Conservation (phyloP, 2,113 vertebrate genomes). For the Larimichthys polyactis region DNA sequence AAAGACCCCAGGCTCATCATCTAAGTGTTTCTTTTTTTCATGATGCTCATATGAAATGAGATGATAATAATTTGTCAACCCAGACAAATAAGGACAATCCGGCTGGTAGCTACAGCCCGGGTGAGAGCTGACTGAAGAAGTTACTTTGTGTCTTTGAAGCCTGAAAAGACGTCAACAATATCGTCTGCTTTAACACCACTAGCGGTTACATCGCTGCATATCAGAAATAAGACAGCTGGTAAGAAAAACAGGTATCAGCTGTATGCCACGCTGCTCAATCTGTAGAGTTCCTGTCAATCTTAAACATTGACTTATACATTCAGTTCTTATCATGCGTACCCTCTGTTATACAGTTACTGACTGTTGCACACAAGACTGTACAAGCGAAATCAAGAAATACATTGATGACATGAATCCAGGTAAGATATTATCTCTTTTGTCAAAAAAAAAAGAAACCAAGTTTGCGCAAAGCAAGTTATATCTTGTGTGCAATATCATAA, state of each 20-base stretch:
- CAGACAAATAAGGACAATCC: conserved; percentile 50
- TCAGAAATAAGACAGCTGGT: conserved; percentile 18
- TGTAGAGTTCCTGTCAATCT: background rate
- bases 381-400: background rate
- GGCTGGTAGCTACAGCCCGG: conserved; percentile 16
- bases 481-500: background rate
- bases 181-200: conserved; percentile 11
- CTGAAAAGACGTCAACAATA: conserved; percentile 4
- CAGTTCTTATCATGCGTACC: background rate
- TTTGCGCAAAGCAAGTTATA: background rate
- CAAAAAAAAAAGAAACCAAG: background rate
- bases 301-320: conserved; percentile 2
- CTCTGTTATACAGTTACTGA: background rate
- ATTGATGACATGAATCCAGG: background rate
- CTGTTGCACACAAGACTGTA: background rate
- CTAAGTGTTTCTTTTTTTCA: conserved; percentile 54
- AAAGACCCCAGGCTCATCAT: conserved; percentile 61
- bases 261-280: background rate
- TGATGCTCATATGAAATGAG: conserved; percentile 65
- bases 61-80: conserved; percentile 61
- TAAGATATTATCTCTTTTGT: background rate
- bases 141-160: conserved; percentile 26
- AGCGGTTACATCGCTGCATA: conserved; percentile 2
- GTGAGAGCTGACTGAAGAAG: conserved; percentile 21
- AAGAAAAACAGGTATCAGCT: conserved; percentile 20